Base-by-base conservation (phyloP, 2,888 invertebrate genomes). In the Ypsolopha sequella region DNA sequence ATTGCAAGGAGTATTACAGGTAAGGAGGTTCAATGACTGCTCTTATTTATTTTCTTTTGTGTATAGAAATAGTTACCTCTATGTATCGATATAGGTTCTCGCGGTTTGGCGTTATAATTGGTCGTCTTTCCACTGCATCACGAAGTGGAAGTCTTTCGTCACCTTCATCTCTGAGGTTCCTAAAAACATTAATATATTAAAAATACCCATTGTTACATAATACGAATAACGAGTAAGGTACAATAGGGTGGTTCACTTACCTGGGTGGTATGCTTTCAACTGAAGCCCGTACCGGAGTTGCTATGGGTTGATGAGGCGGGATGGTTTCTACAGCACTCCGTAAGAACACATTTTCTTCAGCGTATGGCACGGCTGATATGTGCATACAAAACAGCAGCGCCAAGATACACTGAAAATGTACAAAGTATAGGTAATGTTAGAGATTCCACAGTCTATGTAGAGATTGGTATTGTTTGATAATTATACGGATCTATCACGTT, bases 241-340 rank as follows among this genome's bases (percentile, higher is more conserved):
- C n/a, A 24, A 24, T 24, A 24, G 24, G 24, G 24, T 24, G 24
- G 34, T 34, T 36, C 9, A 8, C 38, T 65, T 71, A 87, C 87
- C 80, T 81, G 51, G 81, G 68, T 7, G 93, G 93, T 53, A 92
- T 78, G 63, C 89, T 92, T 76, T 95, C 95, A 2, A 95, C 93
- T 1, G 95, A 94, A 48, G 90, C 88, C 54, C 95, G 87, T 53
- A 95, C 80, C 0, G 95, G 95, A 34, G 73, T 59, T 7, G 76
- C 69, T 41, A 85, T 68, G 2, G 76, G 76, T 11, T 76, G 78
- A 58, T 86, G 86, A 51, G 70, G 65, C 8, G 86, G 86, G 10
- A 80, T 63, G 6, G 77, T 76, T 62, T 86, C 85, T 7, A 81
- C 76, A 6, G 75, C 75, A 56, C 76, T 80, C 45, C 86, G 68